Evolutionary conservation across 2,113 vertebrate genomes (phyloP).

Genomic region (Grantiella picta): DNA sequence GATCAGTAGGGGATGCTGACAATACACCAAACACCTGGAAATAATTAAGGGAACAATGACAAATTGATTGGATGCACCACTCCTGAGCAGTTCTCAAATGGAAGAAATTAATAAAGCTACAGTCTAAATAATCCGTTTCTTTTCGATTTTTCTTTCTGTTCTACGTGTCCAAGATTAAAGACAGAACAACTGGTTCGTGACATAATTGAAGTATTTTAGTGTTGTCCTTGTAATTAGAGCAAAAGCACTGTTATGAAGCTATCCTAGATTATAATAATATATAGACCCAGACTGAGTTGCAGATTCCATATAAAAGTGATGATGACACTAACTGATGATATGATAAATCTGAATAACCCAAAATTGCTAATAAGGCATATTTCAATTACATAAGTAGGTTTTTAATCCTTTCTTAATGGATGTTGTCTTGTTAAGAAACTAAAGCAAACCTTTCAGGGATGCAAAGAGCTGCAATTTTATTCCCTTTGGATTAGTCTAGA

Average conservation of each 20-base stretch:
- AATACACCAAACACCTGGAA: neutral
- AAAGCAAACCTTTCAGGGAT: neutral
- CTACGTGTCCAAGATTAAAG: neutral
- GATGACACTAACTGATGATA: neutral
- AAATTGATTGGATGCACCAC: neutral
- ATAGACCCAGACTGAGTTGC: neutral
- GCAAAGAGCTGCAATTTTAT: neutral
- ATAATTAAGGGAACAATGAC: neutral
- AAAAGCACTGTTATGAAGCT: neutral
- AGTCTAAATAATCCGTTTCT: neutral
- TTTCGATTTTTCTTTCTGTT: neutral
- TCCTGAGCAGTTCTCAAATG: neutral
- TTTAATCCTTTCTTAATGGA: neutral
- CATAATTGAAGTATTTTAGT: neutral
- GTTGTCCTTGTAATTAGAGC: neutral
- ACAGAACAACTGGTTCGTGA: neutral
- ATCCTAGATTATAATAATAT: neutral
- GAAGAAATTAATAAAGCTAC: neutral
- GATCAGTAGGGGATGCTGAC: neutral
- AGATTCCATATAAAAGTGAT: neutral
- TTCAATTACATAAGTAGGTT: neutral
- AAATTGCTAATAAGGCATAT: neutral
- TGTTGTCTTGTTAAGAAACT: neutral
- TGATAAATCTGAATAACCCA: neutral
- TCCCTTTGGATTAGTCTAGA: neutral